Evolutionary conservation across 2,888 invertebrate genomes (phyloP).

Genomic region (Andrena praecox): DNA sequence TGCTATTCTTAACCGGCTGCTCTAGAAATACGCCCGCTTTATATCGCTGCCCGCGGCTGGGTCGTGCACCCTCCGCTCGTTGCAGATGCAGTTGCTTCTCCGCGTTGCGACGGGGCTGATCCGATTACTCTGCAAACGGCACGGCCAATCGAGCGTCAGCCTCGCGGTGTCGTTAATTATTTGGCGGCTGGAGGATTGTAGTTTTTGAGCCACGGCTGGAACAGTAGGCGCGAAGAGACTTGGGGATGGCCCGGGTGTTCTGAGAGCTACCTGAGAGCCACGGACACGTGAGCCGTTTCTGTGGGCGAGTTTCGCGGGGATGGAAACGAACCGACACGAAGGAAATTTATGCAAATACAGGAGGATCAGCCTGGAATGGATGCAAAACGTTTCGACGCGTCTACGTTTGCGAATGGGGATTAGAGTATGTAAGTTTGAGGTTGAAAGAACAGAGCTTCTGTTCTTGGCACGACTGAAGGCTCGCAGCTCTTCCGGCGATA

Average conservation of each 20-base stretch:
- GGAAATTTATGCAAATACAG: too few species aligned
- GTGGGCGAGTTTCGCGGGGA: too few species aligned
- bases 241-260: too few species aligned
- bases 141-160: constrained; percentile 8
- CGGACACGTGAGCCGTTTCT: too few species aligned
- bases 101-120: constrained; percentile 2
- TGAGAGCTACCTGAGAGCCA: too few species aligned
- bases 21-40: constrained; percentile 80
- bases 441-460: not conserved
- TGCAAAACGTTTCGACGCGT: not conserved
- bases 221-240: too few species aligned
- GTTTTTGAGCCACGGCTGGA: too few species aligned
- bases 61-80: constrained; percentile 72
- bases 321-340: too few species aligned
- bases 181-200: not conserved
- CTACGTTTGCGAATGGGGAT: not conserved
- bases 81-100: constrained; percentile 39
- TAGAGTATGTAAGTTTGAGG: too few species aligned
- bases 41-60: constrained; percentile 63
- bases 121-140: constrained; percentile 11
- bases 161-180: not conserved
- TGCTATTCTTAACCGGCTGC: constrained; percentile 81
- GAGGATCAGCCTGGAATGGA: not conserved
- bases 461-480: not conserved
- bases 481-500: not conserved